Evolutionary conservation across 2,888 invertebrate genomes (phyloP), one percentile per base, ranked within the genome.

Genomic region (Agrilus biguttatus): DNA sequence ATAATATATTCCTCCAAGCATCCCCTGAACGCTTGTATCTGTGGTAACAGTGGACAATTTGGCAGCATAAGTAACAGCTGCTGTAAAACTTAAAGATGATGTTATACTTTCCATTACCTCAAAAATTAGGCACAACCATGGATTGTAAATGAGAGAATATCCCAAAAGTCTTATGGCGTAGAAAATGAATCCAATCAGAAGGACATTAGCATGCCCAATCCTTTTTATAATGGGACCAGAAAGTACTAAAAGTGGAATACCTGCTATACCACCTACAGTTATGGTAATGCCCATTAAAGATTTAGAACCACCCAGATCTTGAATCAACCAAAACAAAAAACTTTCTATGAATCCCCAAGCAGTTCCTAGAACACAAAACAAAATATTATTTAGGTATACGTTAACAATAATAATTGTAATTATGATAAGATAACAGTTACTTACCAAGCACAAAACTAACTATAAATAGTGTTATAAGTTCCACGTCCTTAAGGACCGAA

Each of bases 331-430:
- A 64, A 85, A 85, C 23, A 85, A 69, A 67, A 84, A 86, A 52
- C 82, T 84, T 63, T 86, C 85, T 51, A 86, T 78, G 65, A 81
- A 84, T 33, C 85, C 85, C 83, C 83, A 85, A n/a, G 81, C 80
- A 17, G 78, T 80, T 32, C 84, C 84, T 84, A 63, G 8, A 62
- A 66, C 46, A 44, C 28, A 36, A 33, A 44, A 47, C n/a, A n/a
- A 48, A 39, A 36, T 14, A 40, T 41, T 40, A 35, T 28, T 37
- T 21, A 17, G 34, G 8, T 19, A 36, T 21, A 35, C 17, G n/a
- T 40, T 12, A 17, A 17, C 17, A 17, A 3, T 12, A 14, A 23
- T 21, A 28, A 13, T 23, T 13, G 17, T 38, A 51, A 42, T 17
- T 32, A 39, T 43, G n/a, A n/a, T n/a, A n/a, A n/a, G n/a, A n/a